phyloP scores from a whole-genome alignment of 2,888 invertebrate species.

The Carterocephalus palaemon region DNA sequence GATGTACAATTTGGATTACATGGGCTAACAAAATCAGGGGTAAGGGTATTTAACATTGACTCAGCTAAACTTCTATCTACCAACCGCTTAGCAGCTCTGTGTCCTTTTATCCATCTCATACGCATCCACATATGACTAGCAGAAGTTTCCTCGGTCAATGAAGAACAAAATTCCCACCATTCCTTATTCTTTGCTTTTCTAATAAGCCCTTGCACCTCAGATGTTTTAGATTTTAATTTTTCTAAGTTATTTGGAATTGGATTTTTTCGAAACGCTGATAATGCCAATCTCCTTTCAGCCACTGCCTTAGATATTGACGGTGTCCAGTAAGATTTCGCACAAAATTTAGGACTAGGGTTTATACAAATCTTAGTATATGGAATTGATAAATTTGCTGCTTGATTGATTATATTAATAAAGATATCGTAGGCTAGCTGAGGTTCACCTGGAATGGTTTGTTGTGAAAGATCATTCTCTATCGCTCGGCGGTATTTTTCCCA shows the following conservation, averaged over 20 bases:
- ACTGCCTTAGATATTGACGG: slow-evolving; percentile 27
- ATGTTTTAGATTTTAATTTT: slow-evolving; percentile 18
- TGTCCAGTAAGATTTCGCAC: slow-evolving; percentile 33
- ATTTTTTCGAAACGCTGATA: slow-evolving; percentile 30
- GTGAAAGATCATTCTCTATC: not conserved
- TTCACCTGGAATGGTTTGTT: not conserved
- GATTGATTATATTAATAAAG: not conserved
- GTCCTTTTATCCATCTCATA: slow-evolving; percentile 31
- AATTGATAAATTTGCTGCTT: not conserved
- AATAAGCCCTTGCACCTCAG: slow-evolving; percentile 17
- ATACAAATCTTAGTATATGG: slow-evolving; percentile 13
- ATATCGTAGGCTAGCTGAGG: not conserved
- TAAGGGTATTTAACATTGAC: not conserved
- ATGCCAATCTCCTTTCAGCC: slow-evolving; percentile 27
- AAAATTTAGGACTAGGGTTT: slow-evolving; percentile 27
- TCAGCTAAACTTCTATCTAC: not conserved
- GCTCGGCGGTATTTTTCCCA: slow-evolving; percentile 3
- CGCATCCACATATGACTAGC: slow-evolving; percentile 26
- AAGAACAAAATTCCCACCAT: slow-evolving; percentile 25
- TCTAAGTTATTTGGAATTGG: slow-evolving; percentile 28
- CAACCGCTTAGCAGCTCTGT: not conserved
- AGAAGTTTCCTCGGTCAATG: slow-evolving; percentile 14
- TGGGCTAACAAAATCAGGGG: no score
- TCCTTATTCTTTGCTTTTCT: slow-evolving; percentile 16
- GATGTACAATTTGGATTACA: no score